A percentile compares a stretch with the other conserved stretches of the same genome.
Evolutionary conservation across 2,113 vertebrate genomes (phyloP).

Genomic region (Halcyon senegalensis): DNA sequence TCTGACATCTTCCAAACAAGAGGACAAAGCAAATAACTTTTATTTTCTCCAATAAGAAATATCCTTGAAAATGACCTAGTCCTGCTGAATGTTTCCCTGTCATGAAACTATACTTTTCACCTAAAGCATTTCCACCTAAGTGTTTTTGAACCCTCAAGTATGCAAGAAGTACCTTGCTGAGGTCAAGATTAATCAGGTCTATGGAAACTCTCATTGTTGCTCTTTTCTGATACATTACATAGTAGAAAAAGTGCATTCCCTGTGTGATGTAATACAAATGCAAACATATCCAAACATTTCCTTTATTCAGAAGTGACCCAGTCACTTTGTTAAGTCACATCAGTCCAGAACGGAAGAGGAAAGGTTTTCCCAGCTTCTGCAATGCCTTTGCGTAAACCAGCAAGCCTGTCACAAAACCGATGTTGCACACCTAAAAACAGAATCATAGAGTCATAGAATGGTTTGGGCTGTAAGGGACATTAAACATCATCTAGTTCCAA

Average conservation of each 20-base stretch:
- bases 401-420: not conserved
- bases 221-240: not conserved
- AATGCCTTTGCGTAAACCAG: not conserved
- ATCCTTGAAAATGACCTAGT: not conserved
- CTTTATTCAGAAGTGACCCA: not conserved
- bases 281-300: not conserved
- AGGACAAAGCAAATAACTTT: not conserved
- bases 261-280: not conserved
- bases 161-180: not conserved
- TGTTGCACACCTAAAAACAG: not conserved
- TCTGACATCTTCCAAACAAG: rapidly evolving
- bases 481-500: too few species aligned
- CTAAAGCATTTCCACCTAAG: not conserved
- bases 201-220: not conserved
- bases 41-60: not conserved
- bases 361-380: not conserved
- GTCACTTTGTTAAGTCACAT: not conserved
- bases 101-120: not conserved
- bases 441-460: not conserved
- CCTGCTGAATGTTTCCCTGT: not conserved
- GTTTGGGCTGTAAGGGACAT: too few species aligned
- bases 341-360: not conserved
- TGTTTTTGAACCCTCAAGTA: not conserved
- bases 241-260: not conserved
- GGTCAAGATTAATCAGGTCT: not conserved